Base-by-base conservation (phyloP, 2,113 vertebrate species). In the Boulengerochromis microlepis region DNA sequence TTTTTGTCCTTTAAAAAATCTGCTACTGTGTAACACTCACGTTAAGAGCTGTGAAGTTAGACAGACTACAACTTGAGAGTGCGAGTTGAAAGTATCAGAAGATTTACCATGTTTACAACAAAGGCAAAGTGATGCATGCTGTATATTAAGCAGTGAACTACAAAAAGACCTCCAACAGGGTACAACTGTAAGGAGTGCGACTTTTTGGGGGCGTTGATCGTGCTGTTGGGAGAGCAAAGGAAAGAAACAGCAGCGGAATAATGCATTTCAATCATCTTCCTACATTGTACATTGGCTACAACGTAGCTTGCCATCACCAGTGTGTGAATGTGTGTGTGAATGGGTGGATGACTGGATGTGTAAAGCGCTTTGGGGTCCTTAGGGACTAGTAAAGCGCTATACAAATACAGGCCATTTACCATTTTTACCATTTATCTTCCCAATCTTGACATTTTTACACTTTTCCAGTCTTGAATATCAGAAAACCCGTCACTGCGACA, bases 71-170 rank as follows among this genome's bases (percentile, higher is more conserved):
- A 53, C 69, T 53, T 66, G 33, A 22, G 31, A 18, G n/a, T 26
- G 69, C 50, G 18, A 76, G 71, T 45, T 66, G 13, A 26, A 66
- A 82, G 19, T 47, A 50, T 66, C 15, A 5, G 56, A 86, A 80
- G 80, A 89, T 87, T 61, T 86, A 40, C 87, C 31, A 81, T 88
- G 86, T 93, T 90, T 91, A 87, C 87, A 42, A 50, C 50, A 81
- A 80, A 86, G 31, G 24, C 42, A 78, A 80, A 50, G 59, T 87
- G 56, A 89, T 90, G 47, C 82, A 84, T 91, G 84, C 61, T 87
- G 80, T 40, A 38, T 71, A 84, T 90, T 91, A 89, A 31, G 47
- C 22, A 33, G 6, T 1, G 11, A 80, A 88, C 76, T 85, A 83
- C 78, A 86, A 59, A 54, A 78, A 86, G 47, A 59, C 40, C 9